Conservation (phyloP, 1,140 invertebrate species). For the Drosophila subpulchrella region DNA sequence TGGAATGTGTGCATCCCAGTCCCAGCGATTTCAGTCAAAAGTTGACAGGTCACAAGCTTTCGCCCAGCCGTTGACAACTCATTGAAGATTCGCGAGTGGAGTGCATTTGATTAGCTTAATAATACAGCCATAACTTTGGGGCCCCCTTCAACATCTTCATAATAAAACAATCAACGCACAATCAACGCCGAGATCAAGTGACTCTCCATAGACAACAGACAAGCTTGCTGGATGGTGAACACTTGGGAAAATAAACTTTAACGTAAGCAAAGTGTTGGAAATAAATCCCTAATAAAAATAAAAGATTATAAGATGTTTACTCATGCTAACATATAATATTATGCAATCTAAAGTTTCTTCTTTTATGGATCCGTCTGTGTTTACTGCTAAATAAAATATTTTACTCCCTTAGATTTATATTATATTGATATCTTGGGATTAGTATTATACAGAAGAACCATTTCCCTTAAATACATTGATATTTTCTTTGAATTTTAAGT, state of each 20-base stretch:
- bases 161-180: slow-evolving; percentile 83
- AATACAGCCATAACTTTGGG: slow-evolving; percentile 69
- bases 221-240: slow-evolving; percentile 2
- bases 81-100: slow-evolving; percentile 63
- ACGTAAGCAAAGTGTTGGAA: too few species aligned
- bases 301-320: too few species aligned
- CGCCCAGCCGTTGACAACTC: slow-evolving; percentile 57
- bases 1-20: slow-evolving; percentile 10
- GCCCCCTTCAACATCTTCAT: slow-evolving; percentile 76
- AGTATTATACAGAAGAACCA: too few species aligned
- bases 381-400: background rate
- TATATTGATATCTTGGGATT: too few species aligned
- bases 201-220: slow-evolving; percentile 71
- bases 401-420: too few species aligned
- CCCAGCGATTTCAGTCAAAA: background rate
- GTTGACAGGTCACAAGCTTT: slow-evolving; percentile 35
- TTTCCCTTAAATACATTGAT: too few species aligned
- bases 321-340: too few species aligned
- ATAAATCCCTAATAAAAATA: too few species aligned
- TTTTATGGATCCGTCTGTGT: too few species aligned
- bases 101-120: slow-evolving; percentile 74
- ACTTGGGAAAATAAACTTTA: background rate
- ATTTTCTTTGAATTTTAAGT: too few species aligned
- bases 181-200: slow-evolving; percentile 77
- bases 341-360: too few species aligned